Evolutionary conservation across 2,797 vertebrate species (phyloP).

Genomic region (Mallotus villosus): DNA sequence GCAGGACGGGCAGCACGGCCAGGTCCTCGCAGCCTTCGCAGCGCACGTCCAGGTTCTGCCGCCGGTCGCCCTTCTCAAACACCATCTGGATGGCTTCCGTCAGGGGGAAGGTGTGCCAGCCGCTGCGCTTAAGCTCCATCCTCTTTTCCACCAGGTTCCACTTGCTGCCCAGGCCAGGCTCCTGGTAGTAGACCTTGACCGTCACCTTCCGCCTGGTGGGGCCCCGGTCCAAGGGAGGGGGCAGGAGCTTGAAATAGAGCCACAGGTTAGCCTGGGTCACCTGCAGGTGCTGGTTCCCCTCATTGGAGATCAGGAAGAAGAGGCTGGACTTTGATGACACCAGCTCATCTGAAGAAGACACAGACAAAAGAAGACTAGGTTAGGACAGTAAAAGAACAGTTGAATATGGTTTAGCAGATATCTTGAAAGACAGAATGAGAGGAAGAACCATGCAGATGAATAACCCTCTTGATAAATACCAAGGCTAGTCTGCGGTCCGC

Average conservation of each 20-base stretch:
- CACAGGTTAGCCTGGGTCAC: constrained; percentile 92
- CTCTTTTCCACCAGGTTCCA: constrained; percentile 94
- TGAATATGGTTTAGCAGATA: too few species aligned
- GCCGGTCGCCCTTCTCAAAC: constrained; percentile 85
- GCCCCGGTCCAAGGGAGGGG: constrained; percentile 74
- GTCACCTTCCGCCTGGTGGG: constrained; percentile 84
- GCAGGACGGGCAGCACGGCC: constrained; percentile 81
- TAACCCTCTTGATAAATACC: constrained; percentile 17
- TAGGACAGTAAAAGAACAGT: background rate
- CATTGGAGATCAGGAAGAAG: constrained; percentile 94
- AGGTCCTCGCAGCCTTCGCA: constrained; percentile 88
- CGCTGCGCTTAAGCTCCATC: constrained; percentile 91
- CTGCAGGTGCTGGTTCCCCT: constrained; percentile 93
- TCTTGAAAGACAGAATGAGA: too few species aligned
- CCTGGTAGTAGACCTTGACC: constrained; percentile 92
- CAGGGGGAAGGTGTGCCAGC: constrained; percentile 94
- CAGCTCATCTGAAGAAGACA: constrained; percentile 80
- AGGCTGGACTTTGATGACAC: constrained; percentile 90
- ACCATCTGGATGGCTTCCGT: constrained; percentile 87
- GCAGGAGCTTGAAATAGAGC: constrained; percentile 93
- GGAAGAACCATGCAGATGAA: background rate
- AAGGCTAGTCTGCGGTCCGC: constrained; percentile 16
- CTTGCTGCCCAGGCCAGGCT: constrained; percentile 79
- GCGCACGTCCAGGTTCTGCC: constrained; percentile 92
- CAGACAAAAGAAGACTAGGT: background rate